Conservation (phyloP, 2,797 vertebrate species). For the Tamandua tetradactyla region DNA sequence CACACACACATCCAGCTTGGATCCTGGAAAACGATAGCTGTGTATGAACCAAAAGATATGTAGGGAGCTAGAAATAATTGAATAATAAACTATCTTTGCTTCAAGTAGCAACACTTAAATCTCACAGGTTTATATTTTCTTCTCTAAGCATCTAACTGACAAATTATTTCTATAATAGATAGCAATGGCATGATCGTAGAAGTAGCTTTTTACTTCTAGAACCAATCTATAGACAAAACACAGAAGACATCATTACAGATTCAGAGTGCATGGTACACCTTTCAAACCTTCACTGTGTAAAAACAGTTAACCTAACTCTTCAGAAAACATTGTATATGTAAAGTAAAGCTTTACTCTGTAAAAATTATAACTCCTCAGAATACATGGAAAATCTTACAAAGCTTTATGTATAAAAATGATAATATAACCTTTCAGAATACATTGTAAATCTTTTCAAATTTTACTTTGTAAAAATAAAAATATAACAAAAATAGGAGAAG, state of each 20-base stretch:
- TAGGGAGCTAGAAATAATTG: background rate
- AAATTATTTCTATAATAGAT: background rate
- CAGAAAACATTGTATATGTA: background rate
- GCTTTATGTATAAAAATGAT: background rate
- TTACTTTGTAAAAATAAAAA: background rate
- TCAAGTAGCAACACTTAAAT: background rate
- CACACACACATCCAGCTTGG: background rate
- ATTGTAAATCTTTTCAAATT: background rate
- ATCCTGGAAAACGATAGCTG: background rate
- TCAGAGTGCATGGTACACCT: background rate
- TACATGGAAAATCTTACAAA: background rate
- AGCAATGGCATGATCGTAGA: background rate
- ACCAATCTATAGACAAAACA: background rate
- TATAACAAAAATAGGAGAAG: background rate
- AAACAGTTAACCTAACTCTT: background rate
- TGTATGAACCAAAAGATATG: background rate
- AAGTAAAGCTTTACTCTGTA: background rate
- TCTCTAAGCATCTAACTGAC: background rate
- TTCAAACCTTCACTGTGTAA: background rate
- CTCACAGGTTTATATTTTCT: background rate
- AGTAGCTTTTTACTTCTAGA: background rate
- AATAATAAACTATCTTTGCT: background rate
- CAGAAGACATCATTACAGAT: background rate
- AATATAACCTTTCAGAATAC: background rate
- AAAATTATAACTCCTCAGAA: background rate